Percentiles rank a stretch among this genome's conserved stretches.
Evolutionary conservation across 2,113 vertebrate species (phyloP).

Genomic region (Poeciliopsis retropinna): DNA sequence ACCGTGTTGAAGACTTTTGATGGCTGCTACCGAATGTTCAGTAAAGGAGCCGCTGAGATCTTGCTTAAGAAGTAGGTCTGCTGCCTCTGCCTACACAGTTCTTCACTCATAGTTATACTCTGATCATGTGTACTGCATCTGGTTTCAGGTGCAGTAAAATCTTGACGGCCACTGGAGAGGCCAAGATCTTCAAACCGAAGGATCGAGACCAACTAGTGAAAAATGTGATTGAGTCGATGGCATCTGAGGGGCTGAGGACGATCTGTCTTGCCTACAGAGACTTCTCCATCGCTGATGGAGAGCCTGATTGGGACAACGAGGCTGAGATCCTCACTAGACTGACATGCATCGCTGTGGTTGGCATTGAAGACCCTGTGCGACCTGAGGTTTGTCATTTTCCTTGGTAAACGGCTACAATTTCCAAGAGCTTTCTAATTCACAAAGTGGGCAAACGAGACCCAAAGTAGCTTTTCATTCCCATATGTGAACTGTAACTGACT

Average conservation of each 20-base stretch:
- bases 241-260: slow-evolving; percentile 94
- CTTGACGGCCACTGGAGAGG: slow-evolving; percentile 84
- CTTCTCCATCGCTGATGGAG: slow-evolving; percentile 86
- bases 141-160: slow-evolving; percentile 91
- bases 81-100: not conserved
- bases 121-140: slow-evolving; percentile 1
- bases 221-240: slow-evolving; percentile 96
- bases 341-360: slow-evolving; percentile 93
- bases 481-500: too few relatives aligned
- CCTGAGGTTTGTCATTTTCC: slow-evolving; percentile 84
- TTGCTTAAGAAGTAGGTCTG: slow-evolving; percentile 94
- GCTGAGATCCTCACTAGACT: slow-evolving; percentile 89
- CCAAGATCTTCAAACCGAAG: slow-evolving; percentile 86
- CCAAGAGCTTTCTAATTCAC: too few relatives aligned
- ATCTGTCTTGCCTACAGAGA: slow-evolving; percentile 96
- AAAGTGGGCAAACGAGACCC: too few relatives aligned
- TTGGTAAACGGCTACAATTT: not conserved
- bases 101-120: not conserved
- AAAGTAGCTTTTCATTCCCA: too few relatives aligned
- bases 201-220: slow-evolving; percentile 91
- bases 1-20: slow-evolving; percentile 93
- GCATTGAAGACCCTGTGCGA: slow-evolving; percentile 97
- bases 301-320: slow-evolving; percentile 96
- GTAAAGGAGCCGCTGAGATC: slow-evolving; percentile 98
- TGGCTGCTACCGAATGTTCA: slow-evolving; percentile 95